Evolutionary conservation across 2,113 vertebrate genomes (phyloP).

Genomic region (Paraplagusia blochii): DNA sequence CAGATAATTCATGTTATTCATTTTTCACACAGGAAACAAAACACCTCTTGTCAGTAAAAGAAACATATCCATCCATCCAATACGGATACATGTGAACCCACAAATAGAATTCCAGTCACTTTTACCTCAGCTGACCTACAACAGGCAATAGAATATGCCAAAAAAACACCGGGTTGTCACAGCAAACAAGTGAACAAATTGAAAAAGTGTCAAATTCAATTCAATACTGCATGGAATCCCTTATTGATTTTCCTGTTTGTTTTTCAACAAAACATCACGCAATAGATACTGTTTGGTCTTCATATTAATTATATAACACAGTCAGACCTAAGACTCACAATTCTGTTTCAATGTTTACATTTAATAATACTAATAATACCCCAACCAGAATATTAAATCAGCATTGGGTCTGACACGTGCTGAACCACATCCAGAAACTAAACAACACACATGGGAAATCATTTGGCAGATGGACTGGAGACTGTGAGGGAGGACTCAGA

Average conservation of each 20-base stretch:
- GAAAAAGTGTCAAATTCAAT: conserved; percentile 6
- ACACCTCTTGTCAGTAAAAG: not conserved
- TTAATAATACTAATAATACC: conserved; percentile 9
- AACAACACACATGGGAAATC: conserved; percentile 36
- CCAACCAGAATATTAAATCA: conserved; percentile 18
- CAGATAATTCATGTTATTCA: not conserved
- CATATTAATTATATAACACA: not conserved
- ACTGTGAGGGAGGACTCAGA: conserved; percentile 39
- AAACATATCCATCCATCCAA: no score
- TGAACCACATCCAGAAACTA: conserved; percentile 24
- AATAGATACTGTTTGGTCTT: no score
- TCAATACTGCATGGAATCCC: conserved; percentile 14
- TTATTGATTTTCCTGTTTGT: conserved; percentile 17
- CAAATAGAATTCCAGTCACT: conserved; percentile 8
- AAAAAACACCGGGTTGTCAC: conserved; percentile 7
- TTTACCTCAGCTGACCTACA: conserved; percentile 37
- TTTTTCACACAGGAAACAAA: not conserved
- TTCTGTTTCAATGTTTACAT: conserved; percentile 7
- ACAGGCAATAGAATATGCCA: conserved; percentile 12
- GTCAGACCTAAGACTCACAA: not conserved
- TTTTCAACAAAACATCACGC: no score
- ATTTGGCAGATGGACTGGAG: conserved; percentile 60
- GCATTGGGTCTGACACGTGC: conserved; percentile 22
- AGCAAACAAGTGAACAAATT: conserved; percentile 17
- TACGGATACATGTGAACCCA: conserved; percentile 1